phyloP scores from a whole-genome alignment of 1,140 invertebrate species.

The Nylanderia fulva region DNA sequence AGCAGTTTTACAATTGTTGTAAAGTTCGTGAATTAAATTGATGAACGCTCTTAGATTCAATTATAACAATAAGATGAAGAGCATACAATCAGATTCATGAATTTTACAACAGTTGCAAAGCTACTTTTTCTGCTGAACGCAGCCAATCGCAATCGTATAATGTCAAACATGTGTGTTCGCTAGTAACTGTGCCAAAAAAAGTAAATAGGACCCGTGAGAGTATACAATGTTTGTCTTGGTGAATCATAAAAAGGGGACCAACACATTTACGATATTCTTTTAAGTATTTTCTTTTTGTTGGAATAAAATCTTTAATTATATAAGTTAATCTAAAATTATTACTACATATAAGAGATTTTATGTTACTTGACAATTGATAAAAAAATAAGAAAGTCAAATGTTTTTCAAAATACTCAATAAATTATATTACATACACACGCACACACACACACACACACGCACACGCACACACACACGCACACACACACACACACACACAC shows the following conservation, averaged over 20 bases:
- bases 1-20: no score
- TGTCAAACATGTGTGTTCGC: constrained; percentile 70
- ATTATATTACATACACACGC: neutral
- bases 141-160: constrained; percentile 65
- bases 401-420: neutral
- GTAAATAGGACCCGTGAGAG: constrained; percentile 68
- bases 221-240: constrained; percentile 60
- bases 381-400: neutral
- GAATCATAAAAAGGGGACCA: constrained; percentile 75
- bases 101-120: no score
- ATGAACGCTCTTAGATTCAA: no score
- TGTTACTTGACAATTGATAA: neutral
- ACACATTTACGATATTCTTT: constrained; percentile 48
- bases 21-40: no score
- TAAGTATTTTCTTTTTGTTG: neutral
- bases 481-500: no score
- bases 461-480: no score
- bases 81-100: no score
- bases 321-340: constrained; percentile 20
- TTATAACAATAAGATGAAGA: no score
- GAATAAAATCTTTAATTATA: constrained; percentile 10
- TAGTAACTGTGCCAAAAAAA: constrained; percentile 79
- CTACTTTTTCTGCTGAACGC: no score
- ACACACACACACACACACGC: no score
- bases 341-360: neutral